Evolutionary conservation across 2,888 invertebrate species (phyloP), one percentile per base, ranked within the genome.

Genomic region (Amblyjoppa proteus): DNA sequence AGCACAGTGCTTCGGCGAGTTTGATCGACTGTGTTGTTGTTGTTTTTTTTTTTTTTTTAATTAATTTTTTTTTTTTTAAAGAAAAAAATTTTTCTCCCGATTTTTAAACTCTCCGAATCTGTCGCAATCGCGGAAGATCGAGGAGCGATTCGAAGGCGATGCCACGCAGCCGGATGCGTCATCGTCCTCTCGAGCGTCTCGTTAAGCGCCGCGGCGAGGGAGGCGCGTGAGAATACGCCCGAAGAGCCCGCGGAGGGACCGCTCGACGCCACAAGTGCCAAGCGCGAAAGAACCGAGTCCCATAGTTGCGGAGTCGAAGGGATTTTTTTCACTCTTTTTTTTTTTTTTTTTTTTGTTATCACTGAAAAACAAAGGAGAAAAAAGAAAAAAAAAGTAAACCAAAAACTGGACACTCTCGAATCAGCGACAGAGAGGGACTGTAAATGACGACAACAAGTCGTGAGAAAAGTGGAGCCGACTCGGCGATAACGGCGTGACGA

Each of bases 91-190:
- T 77, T 73, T 25, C 0, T 5, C 6, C 6, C 20, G 20, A 20
- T 34, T 34, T 6, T 5, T 5, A 0, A 6, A 34, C 34, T 34
- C 0, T 6, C 6, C 31, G 49, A 74, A 20, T 20, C 28, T 34
- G 45, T 45, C 9, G 4, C 2, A 34, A 34, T 31, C 31, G 61
- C 5, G 31, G 38, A 56, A 20, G n/a, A 61, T 25, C 51, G 58
- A 68, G 56, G 38, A n/a, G 41, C 41, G 5, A 45, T 70, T 70
- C 45, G 11, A 68, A 81, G 88, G 89, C 88, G 85, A 92, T 91
- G 90, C 84, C 89, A 89, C 88, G 91, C 81, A 89, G 87, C 83
- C 89, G 90, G 85, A 89, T 88, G 58, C 90, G 90, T 76, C 87
- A 88, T 79, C 88, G 90, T 78, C 76, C 20, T 34, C 71, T 71